Evolutionary conservation across 1,140 invertebrate species (phyloP).

Genomic region (Ostrea denselamellosa): DNA sequence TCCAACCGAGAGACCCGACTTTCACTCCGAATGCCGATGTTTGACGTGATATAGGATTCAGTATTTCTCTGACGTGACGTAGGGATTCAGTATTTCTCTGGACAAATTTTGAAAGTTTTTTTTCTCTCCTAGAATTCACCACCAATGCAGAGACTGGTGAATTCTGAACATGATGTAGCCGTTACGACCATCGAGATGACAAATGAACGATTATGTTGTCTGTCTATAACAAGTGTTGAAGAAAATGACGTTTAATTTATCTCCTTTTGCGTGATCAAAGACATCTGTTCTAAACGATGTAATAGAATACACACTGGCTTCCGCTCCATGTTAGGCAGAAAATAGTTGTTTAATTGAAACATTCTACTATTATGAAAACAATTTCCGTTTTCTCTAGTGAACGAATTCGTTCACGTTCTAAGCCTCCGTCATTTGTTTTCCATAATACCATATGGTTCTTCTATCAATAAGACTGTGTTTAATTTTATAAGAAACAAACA

Average conservation of each 20-base stretch:
- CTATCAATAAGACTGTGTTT: not conserved
- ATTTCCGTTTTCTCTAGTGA: slow-evolving; percentile 11
- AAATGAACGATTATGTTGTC: not conserved
- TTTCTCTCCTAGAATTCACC: no score
- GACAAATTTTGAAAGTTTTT: no score
- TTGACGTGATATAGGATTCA: no score
- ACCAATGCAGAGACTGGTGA: no score
- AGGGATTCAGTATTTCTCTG: no score
- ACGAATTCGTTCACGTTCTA: not conserved
- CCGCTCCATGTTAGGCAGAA: not conserved
- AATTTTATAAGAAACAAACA: not conserved
- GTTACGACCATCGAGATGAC: not conserved
- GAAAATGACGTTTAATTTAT: not conserved
- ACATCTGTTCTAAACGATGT: not conserved
- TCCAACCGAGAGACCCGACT: no score
- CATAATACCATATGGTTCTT: slow-evolving; percentile 3
- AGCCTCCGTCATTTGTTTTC: not conserved
- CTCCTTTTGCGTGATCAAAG: not conserved
- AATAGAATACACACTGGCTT: not conserved
- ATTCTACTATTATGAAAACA: slow-evolving; percentile 8
- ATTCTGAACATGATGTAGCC: no score
- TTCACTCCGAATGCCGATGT: no score
- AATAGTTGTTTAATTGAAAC: slow-evolving; percentile 17
- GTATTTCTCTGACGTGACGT: no score
- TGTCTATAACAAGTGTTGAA: not conserved